phyloP scores from a whole-genome alignment of 2,888 invertebrate genomes.

The Bedellia somnulentella region DNA sequence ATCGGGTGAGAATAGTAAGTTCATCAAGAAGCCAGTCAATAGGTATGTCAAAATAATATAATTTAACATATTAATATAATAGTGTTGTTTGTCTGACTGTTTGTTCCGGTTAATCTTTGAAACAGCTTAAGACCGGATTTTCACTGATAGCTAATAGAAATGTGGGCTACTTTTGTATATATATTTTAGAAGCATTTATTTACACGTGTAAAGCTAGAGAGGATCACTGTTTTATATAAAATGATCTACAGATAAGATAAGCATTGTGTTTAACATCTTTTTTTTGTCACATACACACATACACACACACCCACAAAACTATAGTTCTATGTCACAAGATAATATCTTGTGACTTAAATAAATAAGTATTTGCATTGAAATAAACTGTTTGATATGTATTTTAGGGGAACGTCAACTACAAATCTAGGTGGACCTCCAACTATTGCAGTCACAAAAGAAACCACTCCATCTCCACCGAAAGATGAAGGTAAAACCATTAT shows the following conservation, averaged over 20 bases:
- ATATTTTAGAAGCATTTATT: not conserved
- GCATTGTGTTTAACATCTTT: no score
- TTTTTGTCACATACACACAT: no score
- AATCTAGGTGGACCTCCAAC: conserved; percentile 22
- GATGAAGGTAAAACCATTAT: conserved; percentile 21
- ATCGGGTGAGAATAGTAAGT: conserved; percentile 54
- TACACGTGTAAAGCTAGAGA: not conserved
- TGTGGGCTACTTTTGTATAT: no score
- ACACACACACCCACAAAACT: not conserved
- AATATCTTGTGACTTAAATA: not conserved
- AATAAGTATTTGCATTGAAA: not conserved
- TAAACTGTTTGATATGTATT: no score
- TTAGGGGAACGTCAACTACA: conserved; percentile 48
- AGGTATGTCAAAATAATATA: no score
- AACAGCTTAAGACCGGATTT: no score
- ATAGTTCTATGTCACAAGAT: not conserved
- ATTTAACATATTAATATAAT: no score
- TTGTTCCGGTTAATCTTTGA: no score
- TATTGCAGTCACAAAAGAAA: conserved; percentile 37
- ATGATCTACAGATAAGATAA: no score
- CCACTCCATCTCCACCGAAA: conserved; percentile 33
- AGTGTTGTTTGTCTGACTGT: no score
- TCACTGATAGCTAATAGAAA: no score
- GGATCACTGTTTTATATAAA: not conserved
- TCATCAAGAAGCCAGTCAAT: conserved; percentile 31